A percentile compares a stretch with the other conserved stretches of the same genome.
Conservation (phyloP, 1,140 invertebrate species). For the Orius insidiosus region DNA sequence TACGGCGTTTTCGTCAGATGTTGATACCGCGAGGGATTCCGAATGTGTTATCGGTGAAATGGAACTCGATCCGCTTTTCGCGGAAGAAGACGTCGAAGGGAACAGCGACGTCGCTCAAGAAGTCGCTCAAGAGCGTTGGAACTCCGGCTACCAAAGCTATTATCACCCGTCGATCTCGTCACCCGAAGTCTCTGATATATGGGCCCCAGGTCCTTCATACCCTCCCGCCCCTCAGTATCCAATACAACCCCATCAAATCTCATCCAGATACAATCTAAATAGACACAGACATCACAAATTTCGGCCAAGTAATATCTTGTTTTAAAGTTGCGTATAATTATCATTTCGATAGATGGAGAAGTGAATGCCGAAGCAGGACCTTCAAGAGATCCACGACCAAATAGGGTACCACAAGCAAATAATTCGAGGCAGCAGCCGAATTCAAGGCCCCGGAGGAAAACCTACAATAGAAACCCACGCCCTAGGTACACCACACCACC, state of each 20-base stretch:
- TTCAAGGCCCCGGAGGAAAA: conserved; percentile 3
- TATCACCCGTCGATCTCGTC: too few relatives aligned
- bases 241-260: too few relatives aligned
- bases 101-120: neutral
- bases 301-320: too few relatives aligned
- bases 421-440: neutral
- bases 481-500: conserved; percentile 2
- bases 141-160: too few relatives aligned
- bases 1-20: conserved; percentile 34
- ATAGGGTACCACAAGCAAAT: neutral
- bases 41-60: conserved; percentile 30
- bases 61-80: conserved; percentile 33
- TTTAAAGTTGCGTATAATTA: neutral
- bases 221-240: too few relatives aligned
- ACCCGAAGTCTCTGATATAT: neutral
- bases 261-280: too few relatives aligned
- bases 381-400: conserved; percentile 3
- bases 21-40: conserved; percentile 28
- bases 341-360: neutral
- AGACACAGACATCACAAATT: too few relatives aligned
- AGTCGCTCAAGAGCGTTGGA: neutral
- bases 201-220: conserved; percentile 3
- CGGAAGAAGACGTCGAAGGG: conserved; percentile 26
- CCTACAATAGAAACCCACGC: neutral
- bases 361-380: conserved; percentile 2